These are phyloP conservation scores for Plectropomus leopardus DNA, from an alignment of 2,113 vertebrate species.

Conservation along the genomic window DNA sequence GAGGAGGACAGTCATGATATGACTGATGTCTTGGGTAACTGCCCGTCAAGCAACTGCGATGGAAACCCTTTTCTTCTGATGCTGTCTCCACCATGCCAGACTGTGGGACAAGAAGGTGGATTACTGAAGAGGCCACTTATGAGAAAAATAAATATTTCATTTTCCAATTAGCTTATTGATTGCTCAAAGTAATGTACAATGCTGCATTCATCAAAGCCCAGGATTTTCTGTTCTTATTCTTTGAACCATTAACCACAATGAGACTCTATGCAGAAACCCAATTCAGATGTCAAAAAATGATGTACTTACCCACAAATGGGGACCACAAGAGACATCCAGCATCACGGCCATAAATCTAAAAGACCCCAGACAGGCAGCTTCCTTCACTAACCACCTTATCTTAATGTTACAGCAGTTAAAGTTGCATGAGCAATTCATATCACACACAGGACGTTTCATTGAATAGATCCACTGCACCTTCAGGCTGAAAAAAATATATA, in stretches of 20 bases:
- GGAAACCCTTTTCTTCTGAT: constrained; percentile 44
- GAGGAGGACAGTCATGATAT: constrained; percentile 69
- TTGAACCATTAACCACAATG: constrained; percentile 2
- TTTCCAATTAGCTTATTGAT: constrained; percentile 28
- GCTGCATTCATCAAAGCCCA: constrained; percentile 30
- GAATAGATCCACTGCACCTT: not conserved
- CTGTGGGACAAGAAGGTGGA: constrained; percentile 12
- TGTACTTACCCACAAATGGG: constrained; percentile 37
- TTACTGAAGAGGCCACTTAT: constrained; percentile 1
- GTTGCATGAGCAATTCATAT: constrained; percentile 22
- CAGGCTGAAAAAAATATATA: constrained; percentile 23
- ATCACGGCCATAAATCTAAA: constrained; percentile 49
- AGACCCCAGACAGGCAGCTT: constrained; percentile 25
- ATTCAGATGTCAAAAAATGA: constrained; percentile 44
- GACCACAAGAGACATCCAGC: constrained; percentile 28
- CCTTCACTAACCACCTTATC: constrained; percentile 42
- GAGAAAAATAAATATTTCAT: constrained; percentile 1
- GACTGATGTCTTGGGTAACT: constrained; percentile 74
- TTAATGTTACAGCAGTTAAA: constrained; percentile 42
- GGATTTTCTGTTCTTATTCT: not conserved
- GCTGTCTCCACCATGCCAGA: constrained; percentile 5
- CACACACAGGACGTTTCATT: constrained; percentile 9
- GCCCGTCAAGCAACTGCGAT: constrained; percentile 61
- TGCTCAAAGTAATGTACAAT: not conserved
- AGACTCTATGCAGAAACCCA: constrained; percentile 17